Evolutionary conservation across 2,888 invertebrate species (phyloP).

Genomic region (Phalera bucephala): DNA sequence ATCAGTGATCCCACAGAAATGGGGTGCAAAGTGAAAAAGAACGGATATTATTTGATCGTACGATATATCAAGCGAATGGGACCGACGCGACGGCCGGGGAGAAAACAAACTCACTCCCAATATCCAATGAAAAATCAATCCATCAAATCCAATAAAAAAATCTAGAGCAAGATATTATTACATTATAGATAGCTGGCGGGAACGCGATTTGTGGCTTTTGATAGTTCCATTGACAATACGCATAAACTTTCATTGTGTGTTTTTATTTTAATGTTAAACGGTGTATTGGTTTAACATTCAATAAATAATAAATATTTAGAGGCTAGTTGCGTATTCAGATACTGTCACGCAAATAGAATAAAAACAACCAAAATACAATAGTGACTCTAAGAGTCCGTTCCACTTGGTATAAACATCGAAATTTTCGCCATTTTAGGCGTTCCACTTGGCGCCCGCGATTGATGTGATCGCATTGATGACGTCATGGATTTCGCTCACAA

Average conservation of each 20-base stretch:
- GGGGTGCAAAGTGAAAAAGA: constrained; percentile 44
- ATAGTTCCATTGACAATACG: constrained; percentile 15
- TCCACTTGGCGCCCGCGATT: no score
- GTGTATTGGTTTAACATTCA: no score
- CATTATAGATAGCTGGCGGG: constrained; percentile 26
- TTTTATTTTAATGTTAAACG: no score
- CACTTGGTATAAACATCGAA: no score
- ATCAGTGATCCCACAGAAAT: constrained; percentile 35
- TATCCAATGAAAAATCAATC: constrained; percentile 61
- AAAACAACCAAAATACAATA: no score
- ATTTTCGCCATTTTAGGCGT: no score
- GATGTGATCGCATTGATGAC: no score
- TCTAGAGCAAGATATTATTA: constrained; percentile 44
- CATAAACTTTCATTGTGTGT: constrained; percentile 16
- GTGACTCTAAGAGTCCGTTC: no score
- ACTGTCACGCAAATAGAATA: no score
- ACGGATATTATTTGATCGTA: constrained; percentile 52
- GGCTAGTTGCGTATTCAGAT: no score
- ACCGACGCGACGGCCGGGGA: constrained; percentile 24
- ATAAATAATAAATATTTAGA: no score
- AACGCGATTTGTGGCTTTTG: constrained; percentile 23
- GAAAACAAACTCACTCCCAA: constrained; percentile 48
- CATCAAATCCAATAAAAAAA: constrained; percentile 55
- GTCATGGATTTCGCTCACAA: no score
- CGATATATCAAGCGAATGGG: constrained; percentile 46